Evolutionary conservation across 2,888 invertebrate genomes (phyloP).

Genomic region (Fabriciana adippe): DNA sequence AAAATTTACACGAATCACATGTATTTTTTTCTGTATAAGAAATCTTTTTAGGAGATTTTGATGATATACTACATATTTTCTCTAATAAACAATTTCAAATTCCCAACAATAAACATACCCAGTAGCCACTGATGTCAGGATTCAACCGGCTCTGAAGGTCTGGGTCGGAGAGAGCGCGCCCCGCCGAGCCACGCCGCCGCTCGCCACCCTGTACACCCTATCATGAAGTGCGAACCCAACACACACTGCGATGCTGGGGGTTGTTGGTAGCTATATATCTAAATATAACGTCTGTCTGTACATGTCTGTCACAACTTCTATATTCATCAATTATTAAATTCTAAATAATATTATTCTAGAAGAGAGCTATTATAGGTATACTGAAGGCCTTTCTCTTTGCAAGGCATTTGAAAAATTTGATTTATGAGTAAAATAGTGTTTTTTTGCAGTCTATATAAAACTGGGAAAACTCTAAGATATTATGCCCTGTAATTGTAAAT

Average conservation of each 20-base stretch:
- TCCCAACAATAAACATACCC: slow-evolving; percentile 59
- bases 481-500: slow-evolving; percentile 15
- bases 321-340: background rate
- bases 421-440: too few relatives aligned
- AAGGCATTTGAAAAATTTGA: too few relatives aligned
- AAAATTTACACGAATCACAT: too few relatives aligned
- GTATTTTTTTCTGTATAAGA: too few relatives aligned
- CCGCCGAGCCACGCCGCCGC: slow-evolving; percentile 65
- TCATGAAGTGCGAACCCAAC: slow-evolving; percentile 40
- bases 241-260: slow-evolving; percentile 43
- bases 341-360: too few relatives aligned
- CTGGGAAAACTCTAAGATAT: background rate
- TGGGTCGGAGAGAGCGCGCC: slow-evolving; percentile 71
- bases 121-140: slow-evolving; percentile 66
- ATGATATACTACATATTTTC: too few relatives aligned
- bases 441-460: slow-evolving; percentile 4
- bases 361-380: too few relatives aligned
- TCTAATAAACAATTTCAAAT: background rate
- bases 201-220: slow-evolving; percentile 56
- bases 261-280: slow-evolving; percentile 8
- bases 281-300: background rate
- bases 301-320: background rate
- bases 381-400: too few relatives aligned
- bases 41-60: too few relatives aligned
- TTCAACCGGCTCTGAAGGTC: slow-evolving; percentile 70